Evolutionary conservation across 1,140 invertebrate genomes (phyloP).

Genomic region (Liolophura sinensis): DNA sequence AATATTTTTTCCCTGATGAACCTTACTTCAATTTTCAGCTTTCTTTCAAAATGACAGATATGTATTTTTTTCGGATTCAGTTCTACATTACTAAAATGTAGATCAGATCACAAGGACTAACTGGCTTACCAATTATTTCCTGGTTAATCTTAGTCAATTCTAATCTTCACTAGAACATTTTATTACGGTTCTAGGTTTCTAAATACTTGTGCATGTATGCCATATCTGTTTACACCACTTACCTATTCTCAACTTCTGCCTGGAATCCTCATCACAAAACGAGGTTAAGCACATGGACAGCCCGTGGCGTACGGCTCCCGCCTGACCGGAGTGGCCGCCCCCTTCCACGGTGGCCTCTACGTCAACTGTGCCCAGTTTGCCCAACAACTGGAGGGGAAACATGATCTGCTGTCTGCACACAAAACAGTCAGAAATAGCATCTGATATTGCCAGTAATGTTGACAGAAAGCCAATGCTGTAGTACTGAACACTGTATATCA

Average conservation of each 20-base stretch:
- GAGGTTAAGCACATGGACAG: slow-evolving; percentile 76
- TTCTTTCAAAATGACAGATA: too few species aligned
- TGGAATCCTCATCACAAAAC: slow-evolving; percentile 76
- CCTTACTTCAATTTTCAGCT: too few species aligned
- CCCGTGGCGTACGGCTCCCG: slow-evolving; percentile 84
- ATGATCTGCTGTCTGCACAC: slow-evolving; percentile 68
- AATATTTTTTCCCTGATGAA: too few species aligned
- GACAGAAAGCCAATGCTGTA: too few species aligned
- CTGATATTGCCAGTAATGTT: neutral
- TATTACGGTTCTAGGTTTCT: neutral
- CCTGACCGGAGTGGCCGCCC: slow-evolving; percentile 74
- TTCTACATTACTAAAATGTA: neutral
- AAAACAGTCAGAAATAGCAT: slow-evolving; percentile 3
- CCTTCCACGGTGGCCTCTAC: slow-evolving; percentile 75
- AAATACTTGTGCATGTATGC: neutral
- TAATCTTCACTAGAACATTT: neutral
- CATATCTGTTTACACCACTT: slow-evolving; percentile 34
- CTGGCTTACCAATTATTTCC: neutral
- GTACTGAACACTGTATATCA: too few species aligned
- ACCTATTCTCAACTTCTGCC: slow-evolving; percentile 88
- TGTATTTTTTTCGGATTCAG: too few species aligned
- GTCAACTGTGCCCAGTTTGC: slow-evolving; percentile 79
- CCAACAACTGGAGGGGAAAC: slow-evolving; percentile 82
- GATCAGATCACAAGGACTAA: neutral
- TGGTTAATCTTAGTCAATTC: neutral